phyloP scores from a whole-genome alignment of 2,797 vertebrate genomes.

The Chelidonichthys spinosus region DNA sequence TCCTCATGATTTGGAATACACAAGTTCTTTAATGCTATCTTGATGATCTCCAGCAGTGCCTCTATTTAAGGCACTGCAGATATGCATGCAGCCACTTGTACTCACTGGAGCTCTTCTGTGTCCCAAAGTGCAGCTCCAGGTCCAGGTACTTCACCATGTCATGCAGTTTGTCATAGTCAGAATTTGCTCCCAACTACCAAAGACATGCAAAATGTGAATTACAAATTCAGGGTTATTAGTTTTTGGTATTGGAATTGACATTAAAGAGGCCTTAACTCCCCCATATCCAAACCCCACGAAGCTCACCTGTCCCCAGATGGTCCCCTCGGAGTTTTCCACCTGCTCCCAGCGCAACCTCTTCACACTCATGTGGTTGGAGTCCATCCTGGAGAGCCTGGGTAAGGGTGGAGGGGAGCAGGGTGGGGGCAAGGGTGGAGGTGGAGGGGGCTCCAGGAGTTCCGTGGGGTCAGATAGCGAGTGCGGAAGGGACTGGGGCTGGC shows the following conservation, averaged over 20 bases:
- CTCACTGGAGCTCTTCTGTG: constrained; percentile 92
- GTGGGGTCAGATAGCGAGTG: constrained; percentile 77
- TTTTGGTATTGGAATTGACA: not conserved
- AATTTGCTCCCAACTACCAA: constrained; percentile 92
- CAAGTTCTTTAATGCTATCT: not conserved
- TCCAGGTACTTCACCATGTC: constrained; percentile 99
- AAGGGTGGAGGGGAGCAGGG: constrained; percentile 84
- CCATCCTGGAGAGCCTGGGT: constrained; percentile 87
- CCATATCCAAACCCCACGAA: not conserved
- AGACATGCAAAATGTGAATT: constrained; percentile 24
- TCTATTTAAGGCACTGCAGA: constrained; percentile 20
- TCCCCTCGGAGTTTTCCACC: constrained; percentile 97
- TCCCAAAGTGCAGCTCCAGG: constrained; percentile 97
- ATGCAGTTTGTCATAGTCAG: constrained; percentile 96
- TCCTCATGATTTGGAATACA: not conserved
- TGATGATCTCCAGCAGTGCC: not conserved
- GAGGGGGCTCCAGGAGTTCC: constrained; percentile 78
- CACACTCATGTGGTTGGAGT: constrained; percentile 97
- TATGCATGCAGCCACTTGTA: constrained; percentile 46
- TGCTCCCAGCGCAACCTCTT: constrained; percentile 98
- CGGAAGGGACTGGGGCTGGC: constrained; percentile 76
- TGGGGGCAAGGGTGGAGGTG: constrained; percentile 80
- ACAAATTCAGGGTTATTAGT: not conserved
- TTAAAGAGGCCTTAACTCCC: not conserved
- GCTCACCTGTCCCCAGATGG: constrained; percentile 97